These are phyloP conservation scores for Gymnogyps californianus DNA, from an alignment of 2,113 vertebrate species.

Conservation along the genomic window DNA sequence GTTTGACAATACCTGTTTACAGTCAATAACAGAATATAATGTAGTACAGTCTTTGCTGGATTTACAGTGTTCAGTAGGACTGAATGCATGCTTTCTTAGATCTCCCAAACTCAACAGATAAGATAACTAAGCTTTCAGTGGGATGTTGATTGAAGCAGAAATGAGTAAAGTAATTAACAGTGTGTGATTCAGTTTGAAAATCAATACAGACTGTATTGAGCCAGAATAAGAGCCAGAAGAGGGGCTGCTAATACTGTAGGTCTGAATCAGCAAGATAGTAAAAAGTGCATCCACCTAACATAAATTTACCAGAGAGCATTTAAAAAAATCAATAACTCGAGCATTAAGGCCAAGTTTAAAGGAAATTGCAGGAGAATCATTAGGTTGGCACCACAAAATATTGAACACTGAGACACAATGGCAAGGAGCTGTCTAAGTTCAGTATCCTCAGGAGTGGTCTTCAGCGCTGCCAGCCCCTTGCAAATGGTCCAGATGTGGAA, in stretches of 20 bases:
- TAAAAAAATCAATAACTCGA: slow-evolving; percentile 1
- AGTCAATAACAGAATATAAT: not conserved
- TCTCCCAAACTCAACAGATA: not conserved
- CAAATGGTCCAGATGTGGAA: not conserved
- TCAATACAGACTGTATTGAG: not conserved
- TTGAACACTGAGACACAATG: not conserved
- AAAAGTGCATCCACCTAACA: not conserved
- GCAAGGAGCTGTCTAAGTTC: not conserved
- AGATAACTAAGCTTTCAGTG: slow-evolving; percentile 9
- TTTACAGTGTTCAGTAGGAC: not conserved
- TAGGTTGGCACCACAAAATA: slow-evolving; percentile 17
- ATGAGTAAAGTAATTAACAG: slow-evolving; percentile 23
- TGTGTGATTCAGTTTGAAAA: not conserved
- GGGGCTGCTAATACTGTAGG: not conserved
- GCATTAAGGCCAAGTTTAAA: slow-evolving; percentile 18
- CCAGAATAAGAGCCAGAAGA: not conserved
- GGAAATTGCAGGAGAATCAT: slow-evolving; percentile 32
- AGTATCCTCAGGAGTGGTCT: not conserved
- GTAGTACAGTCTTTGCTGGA: not conserved
- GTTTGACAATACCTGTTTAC: not conserved
- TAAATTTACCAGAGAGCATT: not conserved
- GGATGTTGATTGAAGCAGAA: not conserved
- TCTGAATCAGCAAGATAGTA: slow-evolving; percentile 32
- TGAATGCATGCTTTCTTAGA: not conserved
- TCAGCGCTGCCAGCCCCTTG: not conserved